A percentile compares a stretch with the other conserved stretches of the same genome.
These are phyloP conservation scores for Cepaea nemoralis DNA, from an alignment of 1,140 invertebrate species.

Conservation along the genomic window DNA sequence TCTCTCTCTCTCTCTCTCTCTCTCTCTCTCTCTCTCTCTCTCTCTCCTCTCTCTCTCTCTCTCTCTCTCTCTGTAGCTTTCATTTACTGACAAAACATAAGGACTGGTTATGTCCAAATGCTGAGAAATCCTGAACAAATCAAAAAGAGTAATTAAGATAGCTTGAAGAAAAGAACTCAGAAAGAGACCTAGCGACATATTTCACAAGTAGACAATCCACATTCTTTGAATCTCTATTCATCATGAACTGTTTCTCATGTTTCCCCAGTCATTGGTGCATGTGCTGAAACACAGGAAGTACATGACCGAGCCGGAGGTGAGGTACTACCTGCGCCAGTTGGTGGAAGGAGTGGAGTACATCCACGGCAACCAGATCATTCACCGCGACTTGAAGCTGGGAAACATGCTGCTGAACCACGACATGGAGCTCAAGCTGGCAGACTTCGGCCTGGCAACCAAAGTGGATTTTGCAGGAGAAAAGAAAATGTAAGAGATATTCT, in stretches of 20 bases:
- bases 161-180: neutral
- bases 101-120: no score
- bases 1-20: no score
- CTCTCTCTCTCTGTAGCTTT: no score
- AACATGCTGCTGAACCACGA: slow-evolving; percentile 71
- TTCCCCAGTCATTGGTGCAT: slow-evolving; percentile 67
- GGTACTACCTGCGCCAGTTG: slow-evolving; percentile 67
- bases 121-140: no score
- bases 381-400: slow-evolving; percentile 72
- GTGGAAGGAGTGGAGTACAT: slow-evolving; percentile 66
- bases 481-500: slow-evolving; percentile 64
- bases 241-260: no score
- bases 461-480: slow-evolving; percentile 69
- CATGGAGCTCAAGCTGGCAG: slow-evolving; percentile 72
- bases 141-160: no score
- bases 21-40: neutral
- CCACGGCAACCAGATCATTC: slow-evolving; percentile 66
- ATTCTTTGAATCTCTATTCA: no score
- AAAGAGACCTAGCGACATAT: neutral
- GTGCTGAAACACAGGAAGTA: slow-evolving; percentile 69
- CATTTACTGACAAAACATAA: no score
- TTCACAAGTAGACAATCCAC: no score
- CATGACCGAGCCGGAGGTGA: slow-evolving; percentile 69
- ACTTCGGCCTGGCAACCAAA: slow-evolving; percentile 71
- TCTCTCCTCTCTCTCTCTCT: no score